These are phyloP conservation scores for Homarus americanus DNA, from an alignment of 1,140 invertebrate genomes.

Conservation along the genomic window DNA sequence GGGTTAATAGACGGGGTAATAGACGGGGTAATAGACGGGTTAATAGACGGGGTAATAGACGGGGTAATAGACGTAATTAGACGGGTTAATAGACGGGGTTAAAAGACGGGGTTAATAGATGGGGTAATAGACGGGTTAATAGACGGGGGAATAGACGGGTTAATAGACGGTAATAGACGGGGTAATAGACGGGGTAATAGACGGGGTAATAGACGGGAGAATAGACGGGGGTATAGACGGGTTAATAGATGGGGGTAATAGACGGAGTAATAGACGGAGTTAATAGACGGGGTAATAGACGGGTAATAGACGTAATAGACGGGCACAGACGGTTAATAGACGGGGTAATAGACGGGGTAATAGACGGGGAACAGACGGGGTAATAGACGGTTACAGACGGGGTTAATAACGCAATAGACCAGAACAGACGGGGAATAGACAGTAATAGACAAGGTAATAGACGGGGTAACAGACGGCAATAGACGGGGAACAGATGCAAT, in stretches of 20 bases:
- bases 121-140: too few relatives aligned
- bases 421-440: too few relatives aligned
- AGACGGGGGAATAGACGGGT: neutral
- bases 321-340: neutral
- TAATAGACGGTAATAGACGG: neutral
- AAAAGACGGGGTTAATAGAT: too few relatives aligned
- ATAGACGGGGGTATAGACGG: neutral
- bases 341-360: too few relatives aligned
- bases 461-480: neutral
- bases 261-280: neutral
- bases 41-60: too few relatives aligned
- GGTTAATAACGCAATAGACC: too few relatives aligned
- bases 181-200: neutral
- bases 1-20: too few relatives aligned
- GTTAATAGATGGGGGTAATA: neutral
- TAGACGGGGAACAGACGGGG: too few relatives aligned
- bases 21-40: too few relatives aligned
- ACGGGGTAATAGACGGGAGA: neutral
- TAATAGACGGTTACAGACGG: too few relatives aligned
- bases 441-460: neutral
- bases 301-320: neutral
- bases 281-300: neutral
- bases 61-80: too few relatives aligned
- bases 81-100: too few relatives aligned
- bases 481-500: neutral